These are phyloP conservation scores for Xyrichtys novacula DNA, from an alignment of 2,797 vertebrate species.

Conservation along the genomic window DNA sequence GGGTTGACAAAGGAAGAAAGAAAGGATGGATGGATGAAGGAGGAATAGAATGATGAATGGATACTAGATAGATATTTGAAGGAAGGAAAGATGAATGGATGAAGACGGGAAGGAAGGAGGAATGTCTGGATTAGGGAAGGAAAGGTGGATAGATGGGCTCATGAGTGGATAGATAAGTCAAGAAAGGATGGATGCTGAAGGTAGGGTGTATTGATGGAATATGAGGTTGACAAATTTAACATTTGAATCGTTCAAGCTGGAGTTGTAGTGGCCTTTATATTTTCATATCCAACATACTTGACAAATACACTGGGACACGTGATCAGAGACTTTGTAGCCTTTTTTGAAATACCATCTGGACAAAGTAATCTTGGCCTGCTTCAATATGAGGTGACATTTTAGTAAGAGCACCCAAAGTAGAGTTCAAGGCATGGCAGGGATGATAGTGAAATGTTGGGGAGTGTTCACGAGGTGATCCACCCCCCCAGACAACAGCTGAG, in stretches of 20 bases:
- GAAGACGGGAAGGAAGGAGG: too few species aligned
- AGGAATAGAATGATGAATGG: too few species aligned
- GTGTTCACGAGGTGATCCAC: conserved; percentile 61
- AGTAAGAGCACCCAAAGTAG: conserved; percentile 29
- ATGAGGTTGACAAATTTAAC: background rate
- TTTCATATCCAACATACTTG: background rate
- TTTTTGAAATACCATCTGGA: conserved; percentile 20
- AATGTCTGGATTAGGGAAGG: too few species aligned
- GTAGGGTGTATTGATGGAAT: too few species aligned
- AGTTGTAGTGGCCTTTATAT: conserved; percentile 1
- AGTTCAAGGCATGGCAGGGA: conserved; percentile 9
- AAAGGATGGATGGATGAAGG: too few species aligned
- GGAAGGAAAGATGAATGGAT: too few species aligned
- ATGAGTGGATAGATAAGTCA: too few species aligned
- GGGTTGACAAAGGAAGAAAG: too few species aligned
- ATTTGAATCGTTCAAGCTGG: background rate
- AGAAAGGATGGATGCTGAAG: too few species aligned
- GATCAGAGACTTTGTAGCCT: background rate
- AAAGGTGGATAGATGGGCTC: too few species aligned
- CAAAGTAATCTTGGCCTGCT: conserved; percentile 6
- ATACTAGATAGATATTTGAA: too few species aligned
- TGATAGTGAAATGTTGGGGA: conserved; percentile 10
- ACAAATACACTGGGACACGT: background rate
- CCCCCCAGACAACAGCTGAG: conserved; percentile 83
- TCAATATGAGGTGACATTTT: conserved; percentile 29